These are phyloP conservation scores for Elaphurus davidianus DNA, from an alignment of 2,113 vertebrate species.

Conservation along the genomic window DNA sequence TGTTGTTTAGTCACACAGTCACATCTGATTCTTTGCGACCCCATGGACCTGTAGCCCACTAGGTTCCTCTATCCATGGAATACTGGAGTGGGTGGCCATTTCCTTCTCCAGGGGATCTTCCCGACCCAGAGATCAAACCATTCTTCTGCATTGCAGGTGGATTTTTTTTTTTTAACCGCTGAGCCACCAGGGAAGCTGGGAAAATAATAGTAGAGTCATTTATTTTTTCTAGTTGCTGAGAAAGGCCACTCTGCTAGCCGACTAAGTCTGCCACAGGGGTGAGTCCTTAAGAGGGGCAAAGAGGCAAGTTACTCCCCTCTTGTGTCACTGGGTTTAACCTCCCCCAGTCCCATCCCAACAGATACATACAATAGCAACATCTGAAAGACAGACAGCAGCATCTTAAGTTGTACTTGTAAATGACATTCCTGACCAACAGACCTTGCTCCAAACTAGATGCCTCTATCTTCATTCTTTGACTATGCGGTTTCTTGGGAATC, in stretches of 20 bases:
- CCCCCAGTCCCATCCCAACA: neutral
- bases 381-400: neutral
- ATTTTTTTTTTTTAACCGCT: neutral
- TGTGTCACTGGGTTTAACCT: neutral
- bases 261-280: neutral
- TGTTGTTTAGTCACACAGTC: neutral
- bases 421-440: neutral
- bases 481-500: neutral
- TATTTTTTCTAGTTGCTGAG: neutral
- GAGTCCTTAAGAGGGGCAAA: neutral
- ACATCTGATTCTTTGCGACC: neutral
- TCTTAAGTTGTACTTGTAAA: neutral
- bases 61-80: neutral
- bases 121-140: neutral
- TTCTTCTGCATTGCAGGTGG: neutral
- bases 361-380: neutral
- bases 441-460: neutral
- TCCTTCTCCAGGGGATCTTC: neutral
- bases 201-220: neutral
- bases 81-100: neutral
- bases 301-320: neutral
- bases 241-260: neutral
- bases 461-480: neutral
- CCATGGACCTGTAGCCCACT: neutral
- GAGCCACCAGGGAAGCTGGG: neutral